Base-by-base conservation (phyloP, 2,113 vertebrate species). In the Motacilla tschutschensis region DNA sequence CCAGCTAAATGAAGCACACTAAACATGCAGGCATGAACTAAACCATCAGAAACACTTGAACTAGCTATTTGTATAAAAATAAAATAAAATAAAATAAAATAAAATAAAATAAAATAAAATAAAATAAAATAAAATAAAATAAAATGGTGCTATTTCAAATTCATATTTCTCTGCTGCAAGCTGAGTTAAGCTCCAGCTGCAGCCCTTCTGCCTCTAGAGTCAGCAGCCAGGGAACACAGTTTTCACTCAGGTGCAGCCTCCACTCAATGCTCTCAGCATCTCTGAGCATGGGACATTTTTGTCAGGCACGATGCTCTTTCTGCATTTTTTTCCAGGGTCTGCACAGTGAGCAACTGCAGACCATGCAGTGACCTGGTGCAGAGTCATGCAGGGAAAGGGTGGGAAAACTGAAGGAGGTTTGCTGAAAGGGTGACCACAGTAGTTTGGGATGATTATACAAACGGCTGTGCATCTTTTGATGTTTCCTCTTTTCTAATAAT, bases 401-500 rank as follows among this genome's bases (percentile, higher is more conserved):
- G 89, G 89, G 94, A 91, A 91, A 88, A 70, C 59, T 0, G 38
- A 94, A 94, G 86, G 80, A 88, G 85, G 73, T 19, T 87, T 38
- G 53, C 57, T 78, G 66, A 36, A 84, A 84, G 78, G 59, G 57
- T 84, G 86, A 90, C 78, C 81, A 55, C 75, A 69, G 81, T 65
- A 91, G 90, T 79, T 74, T 81, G 86, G 75, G 88, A 82, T 79
- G 88, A 80, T 89, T 91, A 86, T 44, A 88, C 83, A 83, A 93
- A 93, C 0, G 2, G 72, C 53, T 64, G 38, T 17, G 7, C 75
- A 79, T 86, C 78, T 91, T 94, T 90, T 93, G 79, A 90, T 92
- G 80, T 90, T 88, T 93, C 65, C 58, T 84, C 26, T 82, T 91
- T 88, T 86, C 88, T 88, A 85, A 90, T 91, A 92, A 92, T 79